Conservation (phyloP, 2,888 invertebrate genomes). For the Patella caerulea region DNA sequence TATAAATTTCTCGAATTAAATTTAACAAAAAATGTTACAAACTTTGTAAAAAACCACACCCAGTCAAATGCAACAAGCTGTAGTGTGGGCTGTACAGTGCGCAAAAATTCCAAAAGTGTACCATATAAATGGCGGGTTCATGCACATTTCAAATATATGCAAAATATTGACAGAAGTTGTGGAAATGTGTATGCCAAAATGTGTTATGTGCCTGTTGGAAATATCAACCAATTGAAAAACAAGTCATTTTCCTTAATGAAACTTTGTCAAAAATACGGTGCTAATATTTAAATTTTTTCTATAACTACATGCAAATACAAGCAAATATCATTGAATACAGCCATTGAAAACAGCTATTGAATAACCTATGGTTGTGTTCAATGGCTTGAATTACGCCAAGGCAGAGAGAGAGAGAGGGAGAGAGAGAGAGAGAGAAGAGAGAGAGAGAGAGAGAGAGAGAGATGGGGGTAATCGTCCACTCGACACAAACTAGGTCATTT, state of each 20-base stretch:
- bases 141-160: background rate
- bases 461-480: too few species aligned
- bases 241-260: background rate
- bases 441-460: too few species aligned
- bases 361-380: too few species aligned
- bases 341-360: too few species aligned
- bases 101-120: background rate
- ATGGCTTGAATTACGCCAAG: too few species aligned
- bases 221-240: background rate
- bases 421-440: too few species aligned
- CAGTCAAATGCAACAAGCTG: background rate
- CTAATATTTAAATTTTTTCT: too few species aligned
- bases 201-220: background rate
- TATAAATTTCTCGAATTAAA: background rate
- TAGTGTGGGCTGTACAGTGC: background rate
- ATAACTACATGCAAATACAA: too few species aligned
- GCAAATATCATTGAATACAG: too few species aligned
- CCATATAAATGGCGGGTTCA: background rate
- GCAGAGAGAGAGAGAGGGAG: too few species aligned
- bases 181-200: background rate
- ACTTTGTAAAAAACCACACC: background rate
- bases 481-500: too few species aligned
- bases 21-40: background rate
- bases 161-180: background rate
- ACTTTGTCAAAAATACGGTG: background rate